phyloP scores from a whole-genome alignment of 2,888 invertebrate genomes.

The Lithosia quadra region DNA sequence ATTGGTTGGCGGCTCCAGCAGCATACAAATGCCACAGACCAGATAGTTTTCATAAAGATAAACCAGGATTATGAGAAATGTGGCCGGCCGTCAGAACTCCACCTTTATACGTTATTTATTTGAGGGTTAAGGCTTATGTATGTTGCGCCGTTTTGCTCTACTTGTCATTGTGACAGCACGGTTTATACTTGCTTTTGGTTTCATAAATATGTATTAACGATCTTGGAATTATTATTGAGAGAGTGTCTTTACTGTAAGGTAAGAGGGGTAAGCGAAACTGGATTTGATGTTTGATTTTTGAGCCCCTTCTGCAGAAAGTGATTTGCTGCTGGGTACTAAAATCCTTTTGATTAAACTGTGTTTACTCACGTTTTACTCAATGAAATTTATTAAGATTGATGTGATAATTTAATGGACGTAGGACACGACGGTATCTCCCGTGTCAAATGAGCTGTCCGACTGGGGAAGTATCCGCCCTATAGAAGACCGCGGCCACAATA shows the following conservation, averaged over 20 bases:
- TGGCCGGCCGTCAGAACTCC: conserved; percentile 49
- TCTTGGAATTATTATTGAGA: background rate
- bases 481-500: too few species aligned
- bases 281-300: too few species aligned
- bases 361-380: too few species aligned
- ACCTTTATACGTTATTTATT: conserved; percentile 57
- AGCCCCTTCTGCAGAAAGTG: too few species aligned
- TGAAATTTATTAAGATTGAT: background rate
- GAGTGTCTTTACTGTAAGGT: too few species aligned
- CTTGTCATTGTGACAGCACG: conserved; percentile 36
- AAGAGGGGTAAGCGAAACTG: too few species aligned
- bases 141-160: conserved; percentile 43
- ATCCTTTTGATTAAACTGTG: too few species aligned
- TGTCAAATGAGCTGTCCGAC: too few species aligned
- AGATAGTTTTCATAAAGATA: conserved; percentile 78
- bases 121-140: conserved; percentile 52
- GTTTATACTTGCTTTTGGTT: conserved; percentile 30
- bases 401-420: too few species aligned
- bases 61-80: conserved; percentile 75
- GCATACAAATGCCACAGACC: conserved; percentile 68
- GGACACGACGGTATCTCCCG: too few species aligned
- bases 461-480: too few species aligned
- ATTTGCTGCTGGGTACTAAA: too few species aligned
- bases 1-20: conserved; percentile 62
- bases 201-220: conserved; percentile 10